Evolutionary conservation across 1,140 invertebrate species (phyloP).

Genomic region (Drosophila saltans): DNA sequence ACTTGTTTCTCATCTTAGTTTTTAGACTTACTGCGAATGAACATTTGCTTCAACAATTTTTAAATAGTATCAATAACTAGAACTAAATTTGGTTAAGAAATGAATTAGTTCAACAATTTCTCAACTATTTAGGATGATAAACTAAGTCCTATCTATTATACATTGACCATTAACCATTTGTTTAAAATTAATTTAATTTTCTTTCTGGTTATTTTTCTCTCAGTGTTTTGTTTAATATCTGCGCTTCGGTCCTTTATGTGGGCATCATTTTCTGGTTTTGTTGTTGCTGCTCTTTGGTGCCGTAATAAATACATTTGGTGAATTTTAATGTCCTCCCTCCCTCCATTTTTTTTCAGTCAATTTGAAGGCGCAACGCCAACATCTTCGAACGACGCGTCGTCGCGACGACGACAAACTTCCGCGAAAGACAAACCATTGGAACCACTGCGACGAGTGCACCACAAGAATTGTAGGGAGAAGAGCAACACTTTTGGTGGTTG

Average conservation of each 20-base stretch:
- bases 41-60: no score
- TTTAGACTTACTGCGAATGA: no score
- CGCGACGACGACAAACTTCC: slow-evolving; percentile 32
- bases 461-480: slow-evolving; percentile 16
- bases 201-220: slow-evolving; percentile 2
- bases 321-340: slow-evolving; percentile 82
- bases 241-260: slow-evolving; percentile 60
- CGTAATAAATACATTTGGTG: slow-evolving; percentile 82
- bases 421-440: slow-evolving; percentile 14
- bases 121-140: no score
- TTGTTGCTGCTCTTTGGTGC: slow-evolving; percentile 62
- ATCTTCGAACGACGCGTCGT: slow-evolving; percentile 29
- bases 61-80: no score
- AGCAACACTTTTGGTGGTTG: slow-evolving; percentile 61
- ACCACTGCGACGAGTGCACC: neutral
- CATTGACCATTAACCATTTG: no score
- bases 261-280: slow-evolving; percentile 68
- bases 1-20: no score
- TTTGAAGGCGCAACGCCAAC: slow-evolving; percentile 57
- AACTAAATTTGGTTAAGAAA: no score
- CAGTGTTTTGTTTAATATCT: slow-evolving; percentile 17
- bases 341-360: slow-evolving; percentile 73
- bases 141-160: no score
- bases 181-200: no score
- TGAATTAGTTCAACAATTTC: no score